Percentiles rank a stretch among this genome's conserved stretches.
Conservation (phyloP, 2,113 vertebrate genomes). For the Brachyistius frenatus region DNA sequence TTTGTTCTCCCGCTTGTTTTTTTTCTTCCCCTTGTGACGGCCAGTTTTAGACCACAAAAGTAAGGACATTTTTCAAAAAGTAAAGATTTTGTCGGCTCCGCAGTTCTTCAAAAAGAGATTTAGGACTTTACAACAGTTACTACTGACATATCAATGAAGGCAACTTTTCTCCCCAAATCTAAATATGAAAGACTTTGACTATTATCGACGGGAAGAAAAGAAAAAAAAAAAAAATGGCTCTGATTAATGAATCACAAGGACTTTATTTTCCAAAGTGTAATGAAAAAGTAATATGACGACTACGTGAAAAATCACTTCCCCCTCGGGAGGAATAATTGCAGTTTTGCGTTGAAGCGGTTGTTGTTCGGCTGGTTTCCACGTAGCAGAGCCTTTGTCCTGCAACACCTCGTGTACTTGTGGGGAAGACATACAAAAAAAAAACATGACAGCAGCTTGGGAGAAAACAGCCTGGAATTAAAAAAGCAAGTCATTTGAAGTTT, state of each 20-base stretch:
- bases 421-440: no score
- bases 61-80: no score
- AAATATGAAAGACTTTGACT: no score
- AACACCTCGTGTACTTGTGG: background rate
- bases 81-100: no score
- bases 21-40: no score
- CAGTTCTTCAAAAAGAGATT: no score
- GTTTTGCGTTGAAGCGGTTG: slow-evolving; percentile 24
- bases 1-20: no score
- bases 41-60: no score
- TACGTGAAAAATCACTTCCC: slow-evolving; percentile 11
- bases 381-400: background rate
- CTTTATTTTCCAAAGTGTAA: background rate
- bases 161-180: background rate
- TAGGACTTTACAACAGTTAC: no score
- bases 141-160: background rate
- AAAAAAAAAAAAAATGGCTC: background rate
- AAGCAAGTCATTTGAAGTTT: no score
- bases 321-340: slow-evolving; percentile 3
- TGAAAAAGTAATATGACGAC: background rate
- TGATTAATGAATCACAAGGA: background rate
- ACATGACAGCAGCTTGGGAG: no score
- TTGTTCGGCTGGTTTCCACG: background rate
- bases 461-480: no score
- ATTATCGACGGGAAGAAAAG: background rate